Conservation (phyloP, 2,888 invertebrate species). For the Orthosia incerta region DNA sequence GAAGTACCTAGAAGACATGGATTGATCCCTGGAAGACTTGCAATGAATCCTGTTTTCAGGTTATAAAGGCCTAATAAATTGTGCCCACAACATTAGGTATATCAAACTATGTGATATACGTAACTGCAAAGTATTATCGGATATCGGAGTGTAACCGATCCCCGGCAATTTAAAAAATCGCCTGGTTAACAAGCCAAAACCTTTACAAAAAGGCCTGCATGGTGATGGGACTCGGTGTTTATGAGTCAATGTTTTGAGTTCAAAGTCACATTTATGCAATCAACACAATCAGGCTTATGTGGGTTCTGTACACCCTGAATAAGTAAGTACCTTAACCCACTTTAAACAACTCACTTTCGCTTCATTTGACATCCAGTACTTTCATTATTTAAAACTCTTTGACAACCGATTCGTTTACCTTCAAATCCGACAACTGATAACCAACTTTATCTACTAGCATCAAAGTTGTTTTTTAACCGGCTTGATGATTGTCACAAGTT, state of each 20-base stretch:
- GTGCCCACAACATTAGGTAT: background rate
- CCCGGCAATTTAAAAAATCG: background rate
- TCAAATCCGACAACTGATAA: conserved; percentile 14
- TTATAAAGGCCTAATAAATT: background rate
- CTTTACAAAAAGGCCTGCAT: background rate
- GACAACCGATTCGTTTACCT: conserved; percentile 33
- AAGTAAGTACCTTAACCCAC: conserved; percentile 65
- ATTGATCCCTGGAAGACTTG: background rate
- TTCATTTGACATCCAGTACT: conserved; percentile 73
- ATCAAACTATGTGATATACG: background rate
- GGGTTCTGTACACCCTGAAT: conserved; percentile 50
- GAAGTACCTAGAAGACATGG: background rate
- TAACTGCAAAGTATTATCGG: background rate
- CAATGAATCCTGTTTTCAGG: background rate
- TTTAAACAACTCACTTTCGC: conserved; percentile 70
- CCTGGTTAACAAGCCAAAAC: background rate
- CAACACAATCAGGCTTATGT: conserved; percentile 22
- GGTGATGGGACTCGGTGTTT: background rate
- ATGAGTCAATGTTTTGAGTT: conserved; percentile 43
- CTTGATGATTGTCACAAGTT: conserved; percentile 11
- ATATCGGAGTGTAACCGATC: too few relatives aligned
- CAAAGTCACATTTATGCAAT: conserved; percentile 44
- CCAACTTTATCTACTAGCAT: background rate
- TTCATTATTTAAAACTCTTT: conserved; percentile 70
- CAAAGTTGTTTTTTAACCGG: conserved; percentile 28